phyloP scores from a whole-genome alignment of 2,113 vertebrate species.

The Apteryx mantelli region DNA sequence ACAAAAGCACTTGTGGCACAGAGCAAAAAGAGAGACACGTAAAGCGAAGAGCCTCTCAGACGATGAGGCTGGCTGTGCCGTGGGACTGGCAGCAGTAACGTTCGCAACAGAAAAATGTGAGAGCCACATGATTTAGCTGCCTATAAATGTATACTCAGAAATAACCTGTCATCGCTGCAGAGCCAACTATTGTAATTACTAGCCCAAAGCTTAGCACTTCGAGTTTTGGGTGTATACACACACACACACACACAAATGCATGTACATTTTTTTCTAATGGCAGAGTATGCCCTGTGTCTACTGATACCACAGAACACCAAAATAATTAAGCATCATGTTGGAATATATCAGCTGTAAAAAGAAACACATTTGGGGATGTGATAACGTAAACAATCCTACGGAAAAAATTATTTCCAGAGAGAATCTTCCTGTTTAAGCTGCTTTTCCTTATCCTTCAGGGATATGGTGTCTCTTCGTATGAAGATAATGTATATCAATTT shows the following conservation, averaged over 20 bases:
- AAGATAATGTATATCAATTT: background rate
- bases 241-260: rapidly evolving
- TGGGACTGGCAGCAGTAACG: background rate
- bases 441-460: background rate
- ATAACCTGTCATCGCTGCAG: background rate
- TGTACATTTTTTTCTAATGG: background rate
- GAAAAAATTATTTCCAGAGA: background rate
- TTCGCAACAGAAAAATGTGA: background rate
- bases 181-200: background rate
- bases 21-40: background rate
- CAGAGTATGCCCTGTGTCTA: background rate
- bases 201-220: background rate
- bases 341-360: background rate
- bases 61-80: rapidly evolving
- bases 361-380: background rate
- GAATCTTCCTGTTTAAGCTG: background rate
- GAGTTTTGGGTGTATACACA: background rate
- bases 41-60: background rate
- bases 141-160: background rate
- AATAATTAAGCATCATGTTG: background rate
- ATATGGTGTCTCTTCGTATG: background rate
- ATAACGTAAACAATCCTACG: background rate
- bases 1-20: background rate
- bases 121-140: background rate
- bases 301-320: background rate